Evolutionary conservation across 2,888 invertebrate species (phyloP), one percentile per base, ranked within the genome.

Genomic region (Idaea straminata): DNA sequence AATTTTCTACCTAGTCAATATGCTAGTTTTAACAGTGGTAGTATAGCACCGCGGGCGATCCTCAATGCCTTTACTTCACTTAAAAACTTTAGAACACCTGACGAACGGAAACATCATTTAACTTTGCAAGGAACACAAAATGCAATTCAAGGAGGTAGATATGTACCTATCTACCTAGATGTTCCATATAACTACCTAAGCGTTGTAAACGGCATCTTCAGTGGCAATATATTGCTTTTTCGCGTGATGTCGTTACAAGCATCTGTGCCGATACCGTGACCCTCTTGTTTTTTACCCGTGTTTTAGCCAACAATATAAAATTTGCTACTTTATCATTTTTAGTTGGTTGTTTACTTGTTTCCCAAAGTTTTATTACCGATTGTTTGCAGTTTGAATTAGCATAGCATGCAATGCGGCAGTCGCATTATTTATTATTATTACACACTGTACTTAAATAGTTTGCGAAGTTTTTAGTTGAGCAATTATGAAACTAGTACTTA

Each of bases 221-320:
- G 78, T 82, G 80, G 85, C 91, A 83, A 91, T 90, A 91, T 92
- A 92, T 92, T 87, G 89, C 88, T 86, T 87, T 83, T 85, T 90
- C 86, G 89, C 91, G 91, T 92, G 91, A 86, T 80, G 87, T 92
- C 91, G 90, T 92, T 92, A 90, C 79, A 71, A 71, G 76, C 92
- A 92, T 88, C 90, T 91, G 83, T 85, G 78, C 82, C 72, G 61
- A 63, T 62, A 62, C 78, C 77, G 64, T 77, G 78, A 81, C 86
- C 84, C 82, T 85, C 86, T 85, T 84, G 87, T 89, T 88, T 87
- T 25, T 88, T 86, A 83, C 82, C 84, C 75, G 85, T 84, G 82
- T 84, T 86, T 84, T 79, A 83, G 74, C 78, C 80, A 83, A 84
- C 84, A 82, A 80, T 84, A 84, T 85, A 86, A 85, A 85, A 85